phyloP scores from a whole-genome alignment of 2,113 vertebrate species.

The Procavia capensis region DNA sequence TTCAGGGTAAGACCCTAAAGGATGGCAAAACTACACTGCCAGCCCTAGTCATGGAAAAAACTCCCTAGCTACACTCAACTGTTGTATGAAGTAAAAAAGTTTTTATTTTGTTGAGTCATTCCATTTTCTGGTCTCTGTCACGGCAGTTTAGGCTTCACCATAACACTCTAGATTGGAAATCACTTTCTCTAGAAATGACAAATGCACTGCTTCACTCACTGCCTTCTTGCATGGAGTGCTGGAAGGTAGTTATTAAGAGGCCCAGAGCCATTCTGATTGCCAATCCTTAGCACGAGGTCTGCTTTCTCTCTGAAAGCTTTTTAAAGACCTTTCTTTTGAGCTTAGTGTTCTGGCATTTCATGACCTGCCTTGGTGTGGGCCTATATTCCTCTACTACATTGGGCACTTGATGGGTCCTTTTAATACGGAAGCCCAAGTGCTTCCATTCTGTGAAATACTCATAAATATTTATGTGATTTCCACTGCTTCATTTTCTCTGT shows the following conservation, averaged over 20 bases:
- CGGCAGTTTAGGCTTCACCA: not conserved
- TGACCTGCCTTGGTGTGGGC: not conserved
- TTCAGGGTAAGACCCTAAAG: not conserved
- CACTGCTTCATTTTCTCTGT: conserved; percentile 7
- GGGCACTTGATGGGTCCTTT: not conserved
- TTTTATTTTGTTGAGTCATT: not conserved
- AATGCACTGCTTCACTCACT: not conserved
- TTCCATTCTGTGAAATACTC: not conserved
- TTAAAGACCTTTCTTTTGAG: not conserved
- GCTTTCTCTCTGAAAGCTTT: conserved; percentile 9
- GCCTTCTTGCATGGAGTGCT: not conserved
- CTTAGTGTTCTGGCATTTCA: not conserved
- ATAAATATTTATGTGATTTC: not conserved
- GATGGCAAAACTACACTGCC: not conserved
- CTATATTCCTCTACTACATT: not conserved
- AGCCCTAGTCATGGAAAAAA: not conserved
- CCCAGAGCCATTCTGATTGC: not conserved
- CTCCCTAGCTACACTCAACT: not conserved
- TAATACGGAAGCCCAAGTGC: not conserved
- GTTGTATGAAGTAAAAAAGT: not conserved
- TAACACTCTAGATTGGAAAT: not conserved
- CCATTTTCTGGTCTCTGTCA: not conserved
- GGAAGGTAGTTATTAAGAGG: not conserved
- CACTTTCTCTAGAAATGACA: not conserved
- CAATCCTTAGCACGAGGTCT: not conserved